These are phyloP conservation scores for Rhodophaea formosa DNA, from an alignment of 2,888 invertebrate species.

Conservation along the genomic window DNA sequence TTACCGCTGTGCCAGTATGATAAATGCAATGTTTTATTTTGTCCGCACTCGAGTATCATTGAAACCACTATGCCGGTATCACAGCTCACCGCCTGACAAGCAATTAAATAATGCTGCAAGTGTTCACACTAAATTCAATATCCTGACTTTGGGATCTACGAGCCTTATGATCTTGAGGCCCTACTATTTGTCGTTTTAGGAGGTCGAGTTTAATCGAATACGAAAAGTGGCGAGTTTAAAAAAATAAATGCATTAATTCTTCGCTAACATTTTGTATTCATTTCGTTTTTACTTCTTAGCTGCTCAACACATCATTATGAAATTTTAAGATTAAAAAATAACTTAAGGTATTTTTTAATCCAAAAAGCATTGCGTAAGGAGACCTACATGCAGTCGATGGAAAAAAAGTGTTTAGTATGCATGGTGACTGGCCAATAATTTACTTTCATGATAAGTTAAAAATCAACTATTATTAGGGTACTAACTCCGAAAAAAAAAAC, in stretches of 20 bases:
- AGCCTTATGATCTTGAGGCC: slow-evolving; percentile 51
- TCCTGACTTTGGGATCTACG: slow-evolving; percentile 62
- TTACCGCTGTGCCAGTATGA: no score
- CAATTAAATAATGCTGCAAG: slow-evolving; percentile 78
- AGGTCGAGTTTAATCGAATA: neutral
- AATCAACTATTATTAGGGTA: no score
- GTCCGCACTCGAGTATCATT: neutral
- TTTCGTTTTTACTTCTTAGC: neutral
- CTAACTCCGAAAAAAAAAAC: no score
- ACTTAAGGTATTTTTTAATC: no score
- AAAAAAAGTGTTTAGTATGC: no score
- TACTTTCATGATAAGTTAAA: no score
- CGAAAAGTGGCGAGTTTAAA: neutral
- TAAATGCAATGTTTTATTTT: neutral
- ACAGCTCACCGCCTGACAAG: slow-evolving; percentile 61
- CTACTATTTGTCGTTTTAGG: slow-evolving; percentile 35
- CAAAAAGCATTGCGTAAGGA: no score
- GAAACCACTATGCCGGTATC: slow-evolving; percentile 32
- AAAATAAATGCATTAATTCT: neutral
- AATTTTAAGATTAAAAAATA: neutral
- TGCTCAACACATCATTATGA: neutral
- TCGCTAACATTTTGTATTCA: neutral
- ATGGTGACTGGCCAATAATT: no score
- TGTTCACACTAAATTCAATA: slow-evolving; percentile 78
- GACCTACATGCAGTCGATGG: no score